Evolutionary conservation across 2,888 invertebrate species (phyloP), one percentile per base, ranked within the genome.

Genomic region (Anorthoa munda): DNA sequence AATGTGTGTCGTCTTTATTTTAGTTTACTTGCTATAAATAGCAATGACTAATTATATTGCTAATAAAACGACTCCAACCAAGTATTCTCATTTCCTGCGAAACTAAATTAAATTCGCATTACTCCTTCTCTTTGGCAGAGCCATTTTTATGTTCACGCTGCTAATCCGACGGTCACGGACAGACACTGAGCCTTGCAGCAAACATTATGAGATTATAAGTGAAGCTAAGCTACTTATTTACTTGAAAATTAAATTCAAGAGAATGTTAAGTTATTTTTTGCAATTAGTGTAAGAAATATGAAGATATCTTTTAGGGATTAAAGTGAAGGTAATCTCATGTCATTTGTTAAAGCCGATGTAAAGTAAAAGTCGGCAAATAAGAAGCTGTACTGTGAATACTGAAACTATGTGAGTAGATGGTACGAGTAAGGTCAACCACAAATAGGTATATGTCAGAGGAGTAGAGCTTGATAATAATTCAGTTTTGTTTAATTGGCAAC

Each of bases 191-290:
- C 78, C 70, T 31, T n/a, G 31, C 15, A 31, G 45, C 11, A 66
- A 45, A 58, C 46, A 26, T 17, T 17, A 66, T n/a, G 45, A n/a
- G 48, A 56, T 75, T 59, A 65, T 45, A 63, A 66, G 75, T 26
- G 53, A 45, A 50, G 66, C 26, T 73, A 31, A 80, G 66, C 80
- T 66, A n/a, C 46, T 61, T 58, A 55, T 31, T 75, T 78, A 68
- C 51, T 61, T 12, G 18, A 60, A 26, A 31, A 60, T 39, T 61
- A 65, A 46, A 17, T 56, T 45, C 1, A 45, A 56, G 21, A 59
- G 1, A n/a, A 59, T 31, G 26, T 67, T 48, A 13, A 15, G n/a
- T 53, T 60, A 68, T 70, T 72, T 76, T 61, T 70, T 50, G 59
- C 72, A 66, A 66, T 59, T 51, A 77, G 18, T 5, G 56, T 31